Percentiles rank a stretch among this genome's conserved stretches.
Evolutionary conservation across 2,888 invertebrate species (phyloP).

Genomic region (Caenorhabditis japonica): DNA sequence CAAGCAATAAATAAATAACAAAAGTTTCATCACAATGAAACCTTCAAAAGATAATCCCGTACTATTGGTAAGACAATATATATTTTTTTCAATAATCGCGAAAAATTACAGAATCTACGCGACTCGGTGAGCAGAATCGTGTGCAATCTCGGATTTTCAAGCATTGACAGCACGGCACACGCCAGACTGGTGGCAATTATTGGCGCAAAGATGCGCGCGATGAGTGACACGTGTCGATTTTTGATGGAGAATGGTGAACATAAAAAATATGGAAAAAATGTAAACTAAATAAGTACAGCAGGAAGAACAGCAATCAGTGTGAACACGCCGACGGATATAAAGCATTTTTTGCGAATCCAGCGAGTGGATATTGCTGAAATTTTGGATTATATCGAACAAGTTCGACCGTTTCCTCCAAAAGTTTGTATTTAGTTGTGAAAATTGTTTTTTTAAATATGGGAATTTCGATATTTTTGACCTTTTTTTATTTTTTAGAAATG

Average conservation of each 20-base stretch:
- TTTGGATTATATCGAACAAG: constrained; percentile 3
- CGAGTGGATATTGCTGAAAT: constrained; percentile 4
- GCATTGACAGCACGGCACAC: constrained; percentile 17
- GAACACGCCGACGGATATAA: constrained; percentile 9
- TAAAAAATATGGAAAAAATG: not conserved
- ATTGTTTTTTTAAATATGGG: not conserved
- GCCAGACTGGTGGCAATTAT: constrained; percentile 3
- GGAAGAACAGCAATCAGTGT: constrained; percentile 13
- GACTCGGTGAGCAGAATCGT: constrained; percentile 33
- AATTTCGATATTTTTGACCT: no score
- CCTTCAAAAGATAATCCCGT: not conserved
- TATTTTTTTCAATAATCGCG: no score
- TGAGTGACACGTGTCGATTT: constrained; percentile 20
- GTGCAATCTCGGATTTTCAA: constrained; percentile 13
- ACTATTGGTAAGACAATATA: constrained; percentile 29
- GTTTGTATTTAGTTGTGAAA: constrained; percentile 1
- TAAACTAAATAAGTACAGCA: constrained; percentile 10
- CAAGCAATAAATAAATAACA: no score
- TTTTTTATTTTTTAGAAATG: no score
- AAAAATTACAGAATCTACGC: constrained; percentile 23
- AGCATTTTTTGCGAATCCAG: constrained; percentile 16
- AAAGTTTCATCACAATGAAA: constrained; percentile 11
- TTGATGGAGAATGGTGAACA: constrained; percentile 23
- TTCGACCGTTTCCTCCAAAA: constrained; percentile 19
- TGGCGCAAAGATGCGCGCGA: constrained; percentile 2